Conservation (phyloP, 2,888 invertebrate species). For the Pristionchus entomophagus region DNA sequence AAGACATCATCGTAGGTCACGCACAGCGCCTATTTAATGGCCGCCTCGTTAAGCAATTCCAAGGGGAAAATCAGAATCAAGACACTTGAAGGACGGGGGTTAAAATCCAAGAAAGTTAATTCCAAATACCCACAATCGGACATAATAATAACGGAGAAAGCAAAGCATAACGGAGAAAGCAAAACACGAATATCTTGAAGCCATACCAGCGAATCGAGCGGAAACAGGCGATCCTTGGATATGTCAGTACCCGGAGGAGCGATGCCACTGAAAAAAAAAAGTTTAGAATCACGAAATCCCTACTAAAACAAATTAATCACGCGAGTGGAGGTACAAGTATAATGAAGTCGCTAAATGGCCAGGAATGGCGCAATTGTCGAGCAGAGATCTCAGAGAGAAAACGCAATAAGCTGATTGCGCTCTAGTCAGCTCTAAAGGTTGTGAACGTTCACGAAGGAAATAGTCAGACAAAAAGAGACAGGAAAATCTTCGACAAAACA, state of each 20-base stretch:
- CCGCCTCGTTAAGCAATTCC: not conserved
- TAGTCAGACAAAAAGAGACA: not conserved
- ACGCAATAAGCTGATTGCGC: not conserved
- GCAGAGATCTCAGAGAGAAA: not conserved
- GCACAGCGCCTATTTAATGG: not conserved
- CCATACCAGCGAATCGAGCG: not conserved
- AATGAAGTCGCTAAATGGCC: not conserved
- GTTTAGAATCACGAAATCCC: no score
- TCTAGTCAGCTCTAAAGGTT: not conserved
- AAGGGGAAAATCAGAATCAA: not conserved
- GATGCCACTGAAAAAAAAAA: not conserved
- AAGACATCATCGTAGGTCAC: slow-evolving; percentile 18
- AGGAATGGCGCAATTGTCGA: not conserved
- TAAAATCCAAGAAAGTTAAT: no score
- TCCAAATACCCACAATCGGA: no score
- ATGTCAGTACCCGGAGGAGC: not conserved
- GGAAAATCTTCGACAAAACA: no score
- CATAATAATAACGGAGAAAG: no score
- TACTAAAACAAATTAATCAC: not conserved
- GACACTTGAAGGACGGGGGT: no score
- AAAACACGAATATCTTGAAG: not conserved
- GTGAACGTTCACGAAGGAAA: not conserved
- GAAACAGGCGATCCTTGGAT: not conserved
- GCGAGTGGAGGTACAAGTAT: not conserved
- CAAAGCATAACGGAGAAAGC: no score